Evolutionary conservation across 2,797 vertebrate genomes (phyloP).

Genomic region (Esox masquinongy): DNA sequence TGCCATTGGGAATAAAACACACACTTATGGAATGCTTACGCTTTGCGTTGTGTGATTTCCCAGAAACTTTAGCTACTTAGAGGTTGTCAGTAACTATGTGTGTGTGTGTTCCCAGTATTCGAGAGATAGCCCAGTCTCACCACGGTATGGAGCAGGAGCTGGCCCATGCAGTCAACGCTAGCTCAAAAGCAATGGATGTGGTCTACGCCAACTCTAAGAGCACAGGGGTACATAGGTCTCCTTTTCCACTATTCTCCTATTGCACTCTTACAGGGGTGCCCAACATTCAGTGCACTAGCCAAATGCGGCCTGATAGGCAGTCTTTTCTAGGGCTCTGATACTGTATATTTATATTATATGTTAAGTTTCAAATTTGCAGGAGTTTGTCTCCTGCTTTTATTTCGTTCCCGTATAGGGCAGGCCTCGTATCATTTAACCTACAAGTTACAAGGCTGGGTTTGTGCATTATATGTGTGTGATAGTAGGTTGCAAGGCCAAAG

Average conservation of each 20-base stretch:
- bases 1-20: not conserved
- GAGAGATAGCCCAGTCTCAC: slow-evolving; percentile 89
- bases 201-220: slow-evolving; percentile 88
- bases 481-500: too few species aligned
- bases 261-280: not conserved
- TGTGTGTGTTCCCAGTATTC: slow-evolving; percentile 77
- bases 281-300: too few species aligned
- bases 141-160: slow-evolving; percentile 93
- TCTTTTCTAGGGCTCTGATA: not conserved
- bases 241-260: not conserved
- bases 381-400: too few species aligned
- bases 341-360: not conserved
- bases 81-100: not conserved
- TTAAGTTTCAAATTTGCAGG: too few species aligned
- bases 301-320: not conserved
- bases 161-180: slow-evolving; percentile 96
- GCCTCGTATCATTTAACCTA: not conserved
- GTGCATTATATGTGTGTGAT: not conserved
- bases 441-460: not conserved
- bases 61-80: not conserved
- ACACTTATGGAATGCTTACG: not conserved
- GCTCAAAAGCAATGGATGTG: slow-evolving; percentile 93
- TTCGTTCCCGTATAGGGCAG: too few species aligned
- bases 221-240: slow-evolving; percentile 75
- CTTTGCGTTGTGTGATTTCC: not conserved